Conservation (phyloP, 2,113 vertebrate genomes). For the Eidolon helvum region DNA sequence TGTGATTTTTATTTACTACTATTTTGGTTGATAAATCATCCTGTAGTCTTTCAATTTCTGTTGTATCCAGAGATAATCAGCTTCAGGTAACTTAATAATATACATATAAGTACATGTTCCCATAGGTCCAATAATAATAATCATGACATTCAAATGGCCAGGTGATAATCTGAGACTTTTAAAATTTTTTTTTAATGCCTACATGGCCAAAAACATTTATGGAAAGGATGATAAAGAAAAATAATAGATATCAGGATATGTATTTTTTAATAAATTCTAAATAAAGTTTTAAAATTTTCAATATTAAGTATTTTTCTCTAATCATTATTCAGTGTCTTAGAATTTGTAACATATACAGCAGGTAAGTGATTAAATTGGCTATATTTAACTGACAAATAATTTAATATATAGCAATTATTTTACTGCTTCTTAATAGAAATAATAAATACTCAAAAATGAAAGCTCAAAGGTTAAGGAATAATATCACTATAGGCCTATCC, state of each 20-base stretch:
- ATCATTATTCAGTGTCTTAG: neutral
- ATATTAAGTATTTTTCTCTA: neutral
- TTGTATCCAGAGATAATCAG: slow-evolving; percentile 68
- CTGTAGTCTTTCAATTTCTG: slow-evolving; percentile 38
- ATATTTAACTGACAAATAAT: neutral
- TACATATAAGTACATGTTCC: slow-evolving; percentile 18
- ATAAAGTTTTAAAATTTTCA: neutral
- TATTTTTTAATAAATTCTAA: neutral
- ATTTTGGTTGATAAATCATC: slow-evolving; percentile 67
- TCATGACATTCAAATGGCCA: slow-evolving; percentile 69
- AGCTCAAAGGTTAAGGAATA: neutral
- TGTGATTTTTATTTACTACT: slow-evolving; percentile 68
- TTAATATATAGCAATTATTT: neutral
- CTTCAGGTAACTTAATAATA: slow-evolving; percentile 62
- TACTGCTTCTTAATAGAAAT: neutral
- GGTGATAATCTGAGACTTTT: slow-evolving; percentile 67
- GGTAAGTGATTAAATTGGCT: neutral
- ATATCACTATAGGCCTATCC: neutral
- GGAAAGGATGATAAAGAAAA: slow-evolving; percentile 3
- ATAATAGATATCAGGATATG: neutral
- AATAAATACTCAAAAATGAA: neutral
- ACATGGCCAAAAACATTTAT: slow-evolving; percentile 6
- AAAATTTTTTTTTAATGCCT: slow-evolving; percentile 65
- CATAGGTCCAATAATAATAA: slow-evolving; percentile 50
- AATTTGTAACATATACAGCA: neutral